A percentile compares a stretch with the other conserved stretches of the same genome.
phyloP scores from a whole-genome alignment of 2,113 vertebrate species.

The Garra rufa region DNA sequence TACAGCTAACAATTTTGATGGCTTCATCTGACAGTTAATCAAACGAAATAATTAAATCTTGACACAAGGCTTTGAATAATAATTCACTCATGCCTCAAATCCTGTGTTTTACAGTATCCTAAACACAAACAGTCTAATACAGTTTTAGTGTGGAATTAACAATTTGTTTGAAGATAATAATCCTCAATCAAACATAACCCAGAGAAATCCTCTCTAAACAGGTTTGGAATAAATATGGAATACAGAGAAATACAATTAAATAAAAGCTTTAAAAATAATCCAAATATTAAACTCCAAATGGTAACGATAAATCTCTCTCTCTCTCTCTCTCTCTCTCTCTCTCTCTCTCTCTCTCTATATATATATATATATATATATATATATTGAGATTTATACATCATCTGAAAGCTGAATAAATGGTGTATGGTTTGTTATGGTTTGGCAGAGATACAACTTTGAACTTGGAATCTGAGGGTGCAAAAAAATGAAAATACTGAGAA shows the following conservation, averaged over 20 bases:
- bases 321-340: too few species aligned
- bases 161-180: not conserved
- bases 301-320: too few species aligned
- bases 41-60: not conserved
- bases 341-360: too few species aligned
- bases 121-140: conserved; percentile 2
- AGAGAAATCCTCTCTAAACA: not conserved
- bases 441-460: too few species aligned
- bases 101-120: not conserved
- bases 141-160: not conserved
- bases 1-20: not conserved
- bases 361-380: too few species aligned
- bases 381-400: too few species aligned
- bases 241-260: not conserved
- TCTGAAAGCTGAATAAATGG: too few species aligned
- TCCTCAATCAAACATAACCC: not conserved
- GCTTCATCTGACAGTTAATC: not conserved
- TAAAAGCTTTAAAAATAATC: not conserved
- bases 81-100: not conserved
- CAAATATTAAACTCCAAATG: not conserved
- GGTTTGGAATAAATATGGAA: not conserved
- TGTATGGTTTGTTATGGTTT: too few species aligned
- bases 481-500: too few species aligned
- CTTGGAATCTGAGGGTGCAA: too few species aligned
- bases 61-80: not conserved